These are phyloP conservation scores for Harpegnathos saltator DNA, from an alignment of 1,140 invertebrate genomes.

Conservation along the genomic window DNA sequence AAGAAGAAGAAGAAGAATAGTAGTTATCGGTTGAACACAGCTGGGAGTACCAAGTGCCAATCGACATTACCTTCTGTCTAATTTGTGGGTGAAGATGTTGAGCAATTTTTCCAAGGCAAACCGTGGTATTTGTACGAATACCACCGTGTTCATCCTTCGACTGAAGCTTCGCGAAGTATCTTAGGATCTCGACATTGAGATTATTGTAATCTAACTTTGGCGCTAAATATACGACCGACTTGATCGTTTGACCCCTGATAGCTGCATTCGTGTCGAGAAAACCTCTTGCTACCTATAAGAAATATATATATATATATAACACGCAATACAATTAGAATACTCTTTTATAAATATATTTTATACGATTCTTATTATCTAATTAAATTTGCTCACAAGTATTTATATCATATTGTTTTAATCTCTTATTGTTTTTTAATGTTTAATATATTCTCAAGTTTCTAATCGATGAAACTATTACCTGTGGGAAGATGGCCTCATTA, in stretches of 20 bases:
- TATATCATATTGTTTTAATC: too few relatives aligned
- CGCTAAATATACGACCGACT: slow-evolving; percentile 97
- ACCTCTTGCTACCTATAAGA: slow-evolving; percentile 94
- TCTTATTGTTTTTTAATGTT: too few relatives aligned
- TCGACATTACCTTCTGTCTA: slow-evolving; percentile 84
- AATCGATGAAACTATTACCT: slow-evolving; percentile 70
- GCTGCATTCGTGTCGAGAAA: slow-evolving; percentile 98
- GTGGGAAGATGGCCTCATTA: slow-evolving; percentile 85
- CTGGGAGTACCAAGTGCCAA: neutral
- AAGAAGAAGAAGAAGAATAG: neutral
- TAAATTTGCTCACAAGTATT: too few relatives aligned
- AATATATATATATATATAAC: slow-evolving; percentile 30
- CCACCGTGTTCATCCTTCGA: slow-evolving; percentile 96
- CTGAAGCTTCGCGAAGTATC: slow-evolving; percentile 98
- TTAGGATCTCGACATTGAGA: slow-evolving; percentile 97
- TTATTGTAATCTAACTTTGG: slow-evolving; percentile 99
- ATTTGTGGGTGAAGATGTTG: slow-evolving; percentile 97
- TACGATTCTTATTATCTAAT: too few relatives aligned
- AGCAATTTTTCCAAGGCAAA: slow-evolving; percentile 99
- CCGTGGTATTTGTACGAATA: slow-evolving; percentile 98
- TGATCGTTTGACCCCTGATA: slow-evolving; percentile 98
- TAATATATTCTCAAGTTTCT: too few relatives aligned
- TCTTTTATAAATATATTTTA: too few relatives aligned
- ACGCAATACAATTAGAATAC: neutral
- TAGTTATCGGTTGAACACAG: neutral